Base-by-base conservation (phyloP, 1,140 invertebrate genomes). In the Lasaia peninsularis region DNA sequence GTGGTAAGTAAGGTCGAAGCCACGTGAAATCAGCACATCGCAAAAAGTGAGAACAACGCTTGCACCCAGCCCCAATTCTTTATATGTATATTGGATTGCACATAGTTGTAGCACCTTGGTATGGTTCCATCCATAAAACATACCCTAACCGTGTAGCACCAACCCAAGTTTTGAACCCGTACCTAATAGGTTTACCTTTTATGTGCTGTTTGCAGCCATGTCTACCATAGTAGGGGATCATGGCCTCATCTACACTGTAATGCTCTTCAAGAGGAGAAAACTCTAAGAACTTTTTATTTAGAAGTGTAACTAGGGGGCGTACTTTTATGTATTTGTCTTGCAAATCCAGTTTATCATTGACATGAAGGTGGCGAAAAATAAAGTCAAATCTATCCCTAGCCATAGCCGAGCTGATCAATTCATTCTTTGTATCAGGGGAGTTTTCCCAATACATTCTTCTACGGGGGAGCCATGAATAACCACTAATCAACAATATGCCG, bases 171-270 rank as follows among this genome's bases (percentile, higher is more conserved):
- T 90, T 91, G 65, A 76, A 90, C 52, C 86, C 85, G 74, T 83
- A 90, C 60, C 78, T 71, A 60, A 90, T 80, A 51, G 86, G 82
- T 69, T 90, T 90, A 44, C 83, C 84, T 69, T 75, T 71, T 52
- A 90, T 89, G 61, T 81, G 86, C 67, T 88, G 86, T 73, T 90
- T 90, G 44, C 68, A 76, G 49, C 67, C 71, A 72, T 91, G 86
- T 66, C 73, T 69, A 52, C 88, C 90, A 81, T 83, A 90, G 68
- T 90, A 90, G 52, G 82, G 83, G 24, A 91, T 77, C 88, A 90
- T 90, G 60, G 75, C 67, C 73, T 90, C 90, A 81, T 91, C 87
- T 59, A 91, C 78, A 35, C 80, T 84, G 57, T 84, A 71, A 62
- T 82, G 63, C 55, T 70, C 62, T 64, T 74, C 62, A 69, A 80